phyloP scores from a whole-genome alignment of 2,797 vertebrate species.

The Crocidura indochinensis region DNA sequence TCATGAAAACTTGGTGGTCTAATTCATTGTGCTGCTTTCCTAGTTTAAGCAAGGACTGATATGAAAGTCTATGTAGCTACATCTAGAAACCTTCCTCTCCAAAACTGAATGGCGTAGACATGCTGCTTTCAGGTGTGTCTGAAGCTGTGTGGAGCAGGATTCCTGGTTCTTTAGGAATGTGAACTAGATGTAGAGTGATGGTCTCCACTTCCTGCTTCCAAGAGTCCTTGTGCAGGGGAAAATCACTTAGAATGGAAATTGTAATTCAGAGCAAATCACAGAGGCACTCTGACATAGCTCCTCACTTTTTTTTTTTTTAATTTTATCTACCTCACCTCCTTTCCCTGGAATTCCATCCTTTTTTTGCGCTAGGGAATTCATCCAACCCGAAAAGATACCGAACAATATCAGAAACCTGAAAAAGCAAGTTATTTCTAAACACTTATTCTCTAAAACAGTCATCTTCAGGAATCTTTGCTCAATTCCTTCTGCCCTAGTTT shows the following conservation, averaged over 20 bases:
- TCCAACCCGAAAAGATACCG: not conserved
- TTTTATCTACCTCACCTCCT: not conserved
- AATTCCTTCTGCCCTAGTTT: conserved; percentile 33
- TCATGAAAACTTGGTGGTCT: not conserved
- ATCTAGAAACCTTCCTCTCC: not conserved
- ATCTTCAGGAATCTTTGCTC: conserved; percentile 32
- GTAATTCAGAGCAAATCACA: not conserved
- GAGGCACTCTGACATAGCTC: not conserved
- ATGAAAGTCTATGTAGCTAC: not conserved
- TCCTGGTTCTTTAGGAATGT: not conserved
- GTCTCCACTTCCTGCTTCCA: not conserved
- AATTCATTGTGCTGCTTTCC: not conserved
- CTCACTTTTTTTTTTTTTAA: not conserved
- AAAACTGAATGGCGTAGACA: too few species aligned
- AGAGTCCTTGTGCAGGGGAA: not conserved
- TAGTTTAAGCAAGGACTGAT: not conserved
- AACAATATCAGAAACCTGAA: conserved; percentile 47
- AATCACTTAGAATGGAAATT: not conserved
- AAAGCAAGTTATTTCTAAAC: conserved; percentile 50
- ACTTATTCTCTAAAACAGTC: conserved; percentile 40
- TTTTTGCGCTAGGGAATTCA: conserved; percentile 16
- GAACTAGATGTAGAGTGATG: not conserved
- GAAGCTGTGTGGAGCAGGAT: not conserved
- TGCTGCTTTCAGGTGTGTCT: not conserved
- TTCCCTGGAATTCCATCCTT: not conserved